phyloP scores from a whole-genome alignment of 1,140 invertebrate species.

The Condylostylus longicornis region DNA sequence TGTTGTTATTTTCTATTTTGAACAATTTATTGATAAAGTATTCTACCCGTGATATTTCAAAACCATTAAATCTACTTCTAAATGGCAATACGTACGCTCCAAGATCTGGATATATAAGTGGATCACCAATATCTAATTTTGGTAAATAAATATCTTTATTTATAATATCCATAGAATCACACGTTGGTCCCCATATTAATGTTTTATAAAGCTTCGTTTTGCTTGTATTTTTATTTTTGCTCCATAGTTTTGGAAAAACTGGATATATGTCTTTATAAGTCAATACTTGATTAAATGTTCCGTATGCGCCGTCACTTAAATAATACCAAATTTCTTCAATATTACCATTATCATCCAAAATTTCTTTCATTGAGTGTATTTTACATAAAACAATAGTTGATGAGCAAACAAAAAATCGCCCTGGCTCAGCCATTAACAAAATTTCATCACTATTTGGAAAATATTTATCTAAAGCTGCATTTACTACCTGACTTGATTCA shows the following conservation, averaged over 20 bases:
- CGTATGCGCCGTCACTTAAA: constrained; percentile 93
- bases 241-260: not conserved
- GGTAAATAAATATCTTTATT: not conserved
- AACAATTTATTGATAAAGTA: no score
- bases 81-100: not conserved
- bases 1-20: no score
- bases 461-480: constrained; percentile 55
- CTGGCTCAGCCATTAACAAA: constrained; percentile 82
- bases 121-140: not conserved
- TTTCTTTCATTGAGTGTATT: constrained; percentile 33
- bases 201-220: not conserved
- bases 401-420: constrained; percentile 81
- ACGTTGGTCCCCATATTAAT: constrained; percentile 84
- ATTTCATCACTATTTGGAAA: constrained; percentile 54
- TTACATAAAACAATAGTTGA: constrained; percentile 80
- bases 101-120: not conserved
- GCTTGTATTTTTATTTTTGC: not conserved
- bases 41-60: no score
- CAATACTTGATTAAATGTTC: constrained; percentile 63
- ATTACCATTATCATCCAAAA: constrained; percentile 10
- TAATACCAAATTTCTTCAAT: constrained; percentile 63
- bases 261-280: not conserved
- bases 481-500: constrained; percentile 39
- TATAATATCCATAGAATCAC: constrained; percentile 65
- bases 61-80: not conserved